phyloP scores from a whole-genome alignment of 92 coral and sea anemone genomes.

The Zoanthus gigantus region DNA sequence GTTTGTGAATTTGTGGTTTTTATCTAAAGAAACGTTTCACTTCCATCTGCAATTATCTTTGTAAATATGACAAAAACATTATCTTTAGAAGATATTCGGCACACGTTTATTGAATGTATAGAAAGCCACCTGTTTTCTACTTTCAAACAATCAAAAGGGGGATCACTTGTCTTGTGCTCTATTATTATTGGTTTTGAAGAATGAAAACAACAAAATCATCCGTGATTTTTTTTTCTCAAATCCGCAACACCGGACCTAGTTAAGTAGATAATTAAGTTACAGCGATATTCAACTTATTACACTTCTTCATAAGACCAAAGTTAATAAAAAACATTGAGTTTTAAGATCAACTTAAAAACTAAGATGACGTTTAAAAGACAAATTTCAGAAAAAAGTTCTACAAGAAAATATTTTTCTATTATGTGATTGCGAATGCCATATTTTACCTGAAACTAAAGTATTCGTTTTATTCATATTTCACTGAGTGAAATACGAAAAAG shows the following conservation, averaged over 20 bases:
- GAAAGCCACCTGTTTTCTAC: slow-evolving; percentile 1
- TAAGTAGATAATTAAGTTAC: background rate
- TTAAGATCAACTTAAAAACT: background rate
- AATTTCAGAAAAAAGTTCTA: no score
- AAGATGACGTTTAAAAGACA: background rate
- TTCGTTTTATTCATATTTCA: no score
- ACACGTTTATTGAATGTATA: background rate
- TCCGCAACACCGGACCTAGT: background rate
- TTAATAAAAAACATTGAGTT: no score
- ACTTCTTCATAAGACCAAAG: no score
- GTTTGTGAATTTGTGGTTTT: background rate
- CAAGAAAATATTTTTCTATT: no score
- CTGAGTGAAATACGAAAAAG: no score
- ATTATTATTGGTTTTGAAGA: background rate
- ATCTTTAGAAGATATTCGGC: background rate
- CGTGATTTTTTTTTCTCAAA: background rate
- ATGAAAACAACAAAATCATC: background rate
- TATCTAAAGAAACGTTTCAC: background rate
- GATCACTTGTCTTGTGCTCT: background rate
- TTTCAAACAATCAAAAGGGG: background rate
- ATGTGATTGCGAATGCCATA: no score
- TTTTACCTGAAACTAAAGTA: no score
- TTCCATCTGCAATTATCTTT: background rate
- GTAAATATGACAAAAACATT: background rate
- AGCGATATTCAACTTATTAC: slow-evolving; percentile 4